Percentiles rank a stretch among this genome's conserved stretches.
Evolutionary conservation across 2,113 vertebrate species (phyloP).

Genomic region (Vireo altiloquus): DNA sequence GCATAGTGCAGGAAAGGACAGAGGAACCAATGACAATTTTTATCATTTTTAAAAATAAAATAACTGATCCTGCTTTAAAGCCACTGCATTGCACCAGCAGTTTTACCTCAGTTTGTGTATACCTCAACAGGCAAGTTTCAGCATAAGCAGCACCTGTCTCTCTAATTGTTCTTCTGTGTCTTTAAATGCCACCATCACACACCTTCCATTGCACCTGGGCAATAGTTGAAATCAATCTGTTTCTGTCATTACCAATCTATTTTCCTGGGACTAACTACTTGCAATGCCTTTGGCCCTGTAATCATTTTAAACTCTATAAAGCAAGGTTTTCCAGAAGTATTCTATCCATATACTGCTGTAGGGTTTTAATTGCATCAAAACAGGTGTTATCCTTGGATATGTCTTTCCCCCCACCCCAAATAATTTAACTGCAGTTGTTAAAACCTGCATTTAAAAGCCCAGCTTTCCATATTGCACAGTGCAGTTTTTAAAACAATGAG

Average conservation of each 20-base stretch:
- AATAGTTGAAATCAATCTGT: not conserved
- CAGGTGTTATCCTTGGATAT: slow-evolving; percentile 23
- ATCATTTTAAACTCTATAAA: not conserved
- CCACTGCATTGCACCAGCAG: not conserved
- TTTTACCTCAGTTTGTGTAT: not conserved
- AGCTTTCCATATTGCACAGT: slow-evolving; percentile 10
- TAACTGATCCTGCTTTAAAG: not conserved
- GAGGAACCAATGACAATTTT: not conserved
- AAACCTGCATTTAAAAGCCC: slow-evolving; percentile 27
- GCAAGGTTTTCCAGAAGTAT: not conserved
- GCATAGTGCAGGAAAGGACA: not conserved
- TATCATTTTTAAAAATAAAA: not conserved
- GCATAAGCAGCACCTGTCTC: not conserved
- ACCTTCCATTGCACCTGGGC: not conserved
- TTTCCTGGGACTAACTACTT: not conserved
- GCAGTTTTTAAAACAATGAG: slow-evolving; percentile 3
- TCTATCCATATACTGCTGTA: not conserved
- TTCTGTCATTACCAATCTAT: not conserved
- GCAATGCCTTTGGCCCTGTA: not conserved
- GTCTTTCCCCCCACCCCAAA: not conserved
- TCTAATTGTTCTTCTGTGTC: not conserved
- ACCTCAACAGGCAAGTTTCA: not conserved
- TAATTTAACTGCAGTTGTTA: slow-evolving; percentile 45
- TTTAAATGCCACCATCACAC: not conserved
- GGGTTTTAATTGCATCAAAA: slow-evolving; percentile 37